phyloP scores from a whole-genome alignment of 1,140 invertebrate species.

The Drosophila kikkawai region DNA sequence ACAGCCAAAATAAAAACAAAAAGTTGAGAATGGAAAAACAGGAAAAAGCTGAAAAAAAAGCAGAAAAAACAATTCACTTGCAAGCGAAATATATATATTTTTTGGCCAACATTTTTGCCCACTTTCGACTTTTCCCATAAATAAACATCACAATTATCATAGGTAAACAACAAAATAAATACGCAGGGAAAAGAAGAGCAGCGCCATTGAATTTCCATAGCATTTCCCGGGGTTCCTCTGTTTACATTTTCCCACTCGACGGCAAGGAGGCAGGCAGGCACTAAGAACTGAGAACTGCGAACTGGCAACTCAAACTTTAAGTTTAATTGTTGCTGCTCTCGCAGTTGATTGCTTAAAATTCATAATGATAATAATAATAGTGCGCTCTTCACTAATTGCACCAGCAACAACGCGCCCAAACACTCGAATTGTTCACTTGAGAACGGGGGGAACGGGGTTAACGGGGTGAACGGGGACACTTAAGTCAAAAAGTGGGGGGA shows the following conservation, averaged over 20 bases:
- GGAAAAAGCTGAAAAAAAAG: conserved; percentile 18
- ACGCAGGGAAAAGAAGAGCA: conserved; percentile 47
- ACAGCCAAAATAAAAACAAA: conserved; percentile 16
- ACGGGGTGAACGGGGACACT: conserved; percentile 10
- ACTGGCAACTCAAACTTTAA: conserved; percentile 55
- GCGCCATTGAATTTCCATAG: conserved; percentile 67
- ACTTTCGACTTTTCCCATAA: conserved; percentile 60
- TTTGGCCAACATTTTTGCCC: conserved; percentile 28
- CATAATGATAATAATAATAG: conserved; percentile 82
- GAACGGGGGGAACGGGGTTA: background rate
- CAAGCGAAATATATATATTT: background rate
- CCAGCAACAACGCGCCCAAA: conserved; percentile 50
- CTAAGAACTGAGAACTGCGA: conserved; percentile 4
- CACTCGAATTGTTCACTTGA: conserved; percentile 69
- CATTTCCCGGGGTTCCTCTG: conserved; percentile 35
- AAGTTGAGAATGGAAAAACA: conserved; percentile 10
- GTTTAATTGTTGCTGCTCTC: conserved; percentile 70
- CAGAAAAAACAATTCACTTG: conserved; percentile 29
- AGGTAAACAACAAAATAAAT: conserved; percentile 80
- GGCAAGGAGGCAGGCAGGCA: background rate
- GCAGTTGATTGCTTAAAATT: conserved; percentile 78
- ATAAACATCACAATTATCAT: conserved; percentile 80
- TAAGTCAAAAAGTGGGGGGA: conserved; percentile 49
- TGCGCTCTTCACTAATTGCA: conserved; percentile 78
- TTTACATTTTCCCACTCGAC: conserved; percentile 42